Base-by-base conservation (phyloP, 2,797 vertebrate genomes). In the Fringilla coelebs region DNA sequence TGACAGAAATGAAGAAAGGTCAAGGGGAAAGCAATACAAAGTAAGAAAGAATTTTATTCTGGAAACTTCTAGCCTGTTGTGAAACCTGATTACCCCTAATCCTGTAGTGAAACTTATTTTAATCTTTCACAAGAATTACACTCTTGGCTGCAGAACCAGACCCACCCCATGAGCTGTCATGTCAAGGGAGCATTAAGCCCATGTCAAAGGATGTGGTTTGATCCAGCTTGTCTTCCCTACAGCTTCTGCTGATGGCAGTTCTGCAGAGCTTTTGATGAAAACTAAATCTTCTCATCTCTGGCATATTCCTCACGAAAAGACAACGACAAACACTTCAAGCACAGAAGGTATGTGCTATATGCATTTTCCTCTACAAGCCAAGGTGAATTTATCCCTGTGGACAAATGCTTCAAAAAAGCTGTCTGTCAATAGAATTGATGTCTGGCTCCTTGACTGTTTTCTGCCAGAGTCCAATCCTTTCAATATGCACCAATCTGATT, bases 141-240 rank as follows among this genome's bases (percentile, higher is more conserved):
- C 17, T 52, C 68, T 31, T 91, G 91, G 46, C 74, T 96, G 76
- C 65, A 95, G 90, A 94, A 68, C 41, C 70, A 77, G 87, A 80
- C 13, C 52, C 51, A 74, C 54, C 66, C 71, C 51, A 65, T 4
- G 3, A 73, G 67, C 74, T 93, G 76, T 81, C 86, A 85, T 32
- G 54, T 83, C 70, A 90, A 54, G 32, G 34, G 31, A 93, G 49
- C 11, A 85, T 63, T 90, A 88, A 93, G 83, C 41, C 31, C 0
- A 0, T 79, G 68, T 45, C 74, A 94, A 67, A 79, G 63, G 66
- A 90, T 38, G n/a, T 41, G 58, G 48, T 91, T 66, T 91, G 81
- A 94, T 88, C 82, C 60, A 70, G 48, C 52, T 52, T 84, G 83
- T 81, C 57, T 73, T 91, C 62, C 76, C 66, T 81, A 76, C 36